Evolutionary conservation across 1,140 invertebrate genomes (phyloP), one percentile per base, ranked within the genome.

Genomic region (Caenorhabditis remanei): DNA sequence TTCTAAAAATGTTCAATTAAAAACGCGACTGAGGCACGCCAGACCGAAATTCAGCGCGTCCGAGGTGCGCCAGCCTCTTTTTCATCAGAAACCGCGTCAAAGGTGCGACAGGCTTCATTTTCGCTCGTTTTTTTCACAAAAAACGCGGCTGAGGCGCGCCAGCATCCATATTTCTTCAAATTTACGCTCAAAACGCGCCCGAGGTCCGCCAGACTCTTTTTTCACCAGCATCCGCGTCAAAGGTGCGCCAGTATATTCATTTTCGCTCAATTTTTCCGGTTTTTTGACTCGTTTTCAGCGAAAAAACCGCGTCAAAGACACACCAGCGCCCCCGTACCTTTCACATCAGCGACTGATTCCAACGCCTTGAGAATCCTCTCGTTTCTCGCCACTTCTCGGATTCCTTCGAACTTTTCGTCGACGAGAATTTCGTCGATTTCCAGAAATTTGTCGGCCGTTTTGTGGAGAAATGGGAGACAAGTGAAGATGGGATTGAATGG

Each of bases 361-460:
- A 87, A 40, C 14, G 40, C 41, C 53, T 84, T 84, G 55, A 48
- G n/a, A 48, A 87, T 24, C 48, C 24, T 48, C n/a, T 84, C 16
- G 40, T 84, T 83, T 61, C 0, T 14, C 5, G 43, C 50, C 50
- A 87, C 14, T 24, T 41, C 32, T 46, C 67, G 58, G 53, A 67
- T 84, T 3, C 5, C 48, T 14, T 67, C 50, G 16, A 79, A 40
- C n/a, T 75, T 5, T 19, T 87, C 86, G 67, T 83, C 85, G 16
- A n/a, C n/a, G 13, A 87, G 53, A 61, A 87, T 87, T 67, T 87
- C 86, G 13, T 82, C 82, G 48, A 87, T 50, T 84, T 83, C 61
- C 19, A 67, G 43, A 55, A 84, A 87, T 71, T 83, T 83, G 1
- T 16, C 43, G 8, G 56, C 32, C 4, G 21, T 61, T 55, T 82